Conservation (phyloP, 64 coral and sea anemone genomes). For the Exaiptasia diaphana region DNA sequence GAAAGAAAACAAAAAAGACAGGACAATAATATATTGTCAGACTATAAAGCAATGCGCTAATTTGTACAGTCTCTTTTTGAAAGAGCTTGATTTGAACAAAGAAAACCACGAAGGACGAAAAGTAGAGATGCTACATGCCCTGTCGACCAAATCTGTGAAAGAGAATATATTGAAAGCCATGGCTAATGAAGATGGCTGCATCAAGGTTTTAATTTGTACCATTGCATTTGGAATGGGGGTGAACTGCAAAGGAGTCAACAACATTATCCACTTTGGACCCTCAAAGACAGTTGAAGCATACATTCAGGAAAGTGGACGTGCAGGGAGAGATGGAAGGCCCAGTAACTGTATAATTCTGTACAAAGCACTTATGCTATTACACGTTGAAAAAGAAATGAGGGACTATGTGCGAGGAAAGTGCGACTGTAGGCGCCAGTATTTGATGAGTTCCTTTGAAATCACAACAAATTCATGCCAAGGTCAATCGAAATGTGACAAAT, state of each 20-base stretch:
- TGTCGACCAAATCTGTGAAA: slow-evolving; percentile 7
- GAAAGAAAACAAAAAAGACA: background rate
- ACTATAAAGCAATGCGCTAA: slow-evolving; percentile 43
- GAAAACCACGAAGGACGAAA: background rate
- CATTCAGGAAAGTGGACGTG: slow-evolving; percentile 34
- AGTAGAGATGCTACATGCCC: slow-evolving; percentile 35
- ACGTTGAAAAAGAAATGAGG: background rate
- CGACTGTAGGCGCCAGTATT: background rate
- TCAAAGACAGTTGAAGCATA: slow-evolving; percentile 54
- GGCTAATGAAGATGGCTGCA: background rate
- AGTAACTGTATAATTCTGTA: too few relatives aligned
- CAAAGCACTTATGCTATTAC: background rate
- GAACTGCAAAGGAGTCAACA: slow-evolving; percentile 13
- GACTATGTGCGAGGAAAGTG: background rate
- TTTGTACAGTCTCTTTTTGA: slow-evolving; percentile 10
- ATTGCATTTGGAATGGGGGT: slow-evolving; percentile 45
- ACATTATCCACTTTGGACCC: slow-evolving; percentile 58
- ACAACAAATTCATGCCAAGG: background rate
- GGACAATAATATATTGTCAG: slow-evolving; percentile 66
- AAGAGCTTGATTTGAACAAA: background rate
- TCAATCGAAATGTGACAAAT: background rate
- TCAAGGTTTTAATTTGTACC: slow-evolving; percentile 27
- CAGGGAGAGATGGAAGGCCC: slow-evolving; percentile 29
- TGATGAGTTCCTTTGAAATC: background rate
- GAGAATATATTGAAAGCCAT: slow-evolving; percentile 19